Evolutionary conservation across 2,888 invertebrate genomes (phyloP).

Genomic region (Ecliptopera silaceata): DNA sequence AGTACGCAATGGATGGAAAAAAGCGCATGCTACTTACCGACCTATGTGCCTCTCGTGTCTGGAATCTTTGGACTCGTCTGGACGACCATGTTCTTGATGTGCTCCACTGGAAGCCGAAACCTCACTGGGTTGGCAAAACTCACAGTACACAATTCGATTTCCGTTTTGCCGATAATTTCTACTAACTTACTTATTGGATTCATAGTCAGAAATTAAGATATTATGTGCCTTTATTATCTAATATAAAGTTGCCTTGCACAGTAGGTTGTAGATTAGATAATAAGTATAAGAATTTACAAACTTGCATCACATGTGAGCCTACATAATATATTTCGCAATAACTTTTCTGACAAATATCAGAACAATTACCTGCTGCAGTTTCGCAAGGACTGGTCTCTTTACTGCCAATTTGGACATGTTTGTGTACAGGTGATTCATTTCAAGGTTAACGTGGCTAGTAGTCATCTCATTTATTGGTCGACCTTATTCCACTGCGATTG

Average conservation of each 20-base stretch:
- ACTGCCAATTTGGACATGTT: slow-evolving; percentile 7
- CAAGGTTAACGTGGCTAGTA: neutral
- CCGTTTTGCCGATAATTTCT: too few relatives aligned
- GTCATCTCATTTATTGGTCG: neutral
- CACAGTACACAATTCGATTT: neutral
- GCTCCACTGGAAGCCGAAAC: slow-evolving; percentile 76
- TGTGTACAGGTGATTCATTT: slow-evolving; percentile 2
- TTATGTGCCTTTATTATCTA: too few relatives aligned
- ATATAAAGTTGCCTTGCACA: too few relatives aligned
- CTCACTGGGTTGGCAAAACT: slow-evolving; percentile 59
- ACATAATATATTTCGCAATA: slow-evolving; percentile 1
- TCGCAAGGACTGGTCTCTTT: slow-evolving; percentile 15
- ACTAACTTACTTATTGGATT: too few relatives aligned
- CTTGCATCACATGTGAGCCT: neutral
- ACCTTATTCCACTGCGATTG: neutral
- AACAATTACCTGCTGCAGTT: slow-evolving; percentile 8
- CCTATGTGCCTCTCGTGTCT: slow-evolving; percentile 73
- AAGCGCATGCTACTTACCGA: slow-evolving; percentile 69
- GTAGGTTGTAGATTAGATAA: neutral
- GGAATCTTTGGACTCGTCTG: slow-evolving; percentile 77
- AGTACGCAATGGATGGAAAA: slow-evolving; percentile 73
- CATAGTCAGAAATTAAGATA: too few relatives aligned
- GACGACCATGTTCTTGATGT: slow-evolving; percentile 80
- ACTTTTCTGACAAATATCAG: neutral
- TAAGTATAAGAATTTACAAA: neutral